Base-by-base conservation (phyloP, 2,888 invertebrate species). In the Drosophila niveifrons region DNA sequence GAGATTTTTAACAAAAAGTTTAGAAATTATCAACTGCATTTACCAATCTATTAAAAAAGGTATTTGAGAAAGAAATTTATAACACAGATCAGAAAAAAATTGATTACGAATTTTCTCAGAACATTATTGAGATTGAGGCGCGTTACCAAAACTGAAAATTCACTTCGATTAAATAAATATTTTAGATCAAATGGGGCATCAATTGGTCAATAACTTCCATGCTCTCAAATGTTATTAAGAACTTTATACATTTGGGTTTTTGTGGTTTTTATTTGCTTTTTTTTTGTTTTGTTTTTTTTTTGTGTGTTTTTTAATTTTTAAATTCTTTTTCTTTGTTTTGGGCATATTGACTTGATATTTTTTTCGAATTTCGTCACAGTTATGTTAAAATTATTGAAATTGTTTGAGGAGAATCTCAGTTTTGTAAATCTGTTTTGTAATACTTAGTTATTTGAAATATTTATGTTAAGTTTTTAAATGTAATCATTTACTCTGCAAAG, bases 401-500 rank as follows among this genome's bases (percentile, higher is more conserved):
- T 74, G 43, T 58, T 65, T 62, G 57, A 36, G 29, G 53, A 31
- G 23, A 64, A 78, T 78, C 44, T 78, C 43, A 63, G 50, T 53
- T 69, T 59, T 64, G 44, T 61, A 56, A 53, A 43, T 58, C 39
- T 29, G 2, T 52, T 28, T 7, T 43, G 53, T 52, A 76, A 76
- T 76, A 76, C 78, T 75, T 78, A 41, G 18, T 31, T 63, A 18
- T 57, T 76, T 59, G 18, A 41, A 71, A 71, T 72, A 70, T 68
- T 75, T 66, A n/a, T 36, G 39, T 52, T 44, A 23, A 34, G 43
- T 53, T 50, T 51, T 47, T 31, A 47, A 31, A 70, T 61, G 64
- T 59, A 53, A 31, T 59, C 51, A 41, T 44, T 75, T 69, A 63
- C 57, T 83, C 80, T 56, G 73, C 79, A 88, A 88, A 88, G 82